These are phyloP conservation scores for Eulemur rubriventer DNA, from an alignment of 2,797 vertebrate genomes.

Conservation along the genomic window DNA sequence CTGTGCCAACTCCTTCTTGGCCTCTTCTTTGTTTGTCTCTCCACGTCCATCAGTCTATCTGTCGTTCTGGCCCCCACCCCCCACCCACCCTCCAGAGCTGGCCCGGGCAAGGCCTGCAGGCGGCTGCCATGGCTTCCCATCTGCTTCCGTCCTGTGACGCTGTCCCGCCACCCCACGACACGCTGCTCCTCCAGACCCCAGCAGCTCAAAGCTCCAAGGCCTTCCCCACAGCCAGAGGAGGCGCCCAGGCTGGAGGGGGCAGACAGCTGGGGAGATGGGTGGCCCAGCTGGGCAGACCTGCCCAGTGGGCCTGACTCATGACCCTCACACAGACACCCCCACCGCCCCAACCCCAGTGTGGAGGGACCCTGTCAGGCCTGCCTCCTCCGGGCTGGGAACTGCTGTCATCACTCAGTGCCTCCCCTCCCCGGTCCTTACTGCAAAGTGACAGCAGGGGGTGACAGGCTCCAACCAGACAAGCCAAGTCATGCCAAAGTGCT, in stretches of 20 bases:
- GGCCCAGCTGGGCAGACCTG: not conserved
- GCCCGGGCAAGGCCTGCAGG: constrained; percentile 14
- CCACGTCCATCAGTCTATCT: constrained; percentile 24
- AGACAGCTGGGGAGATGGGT: not conserved
- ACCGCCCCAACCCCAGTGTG: not conserved
- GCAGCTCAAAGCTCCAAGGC: constrained; percentile 13
- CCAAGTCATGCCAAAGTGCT: not conserved
- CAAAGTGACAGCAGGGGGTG: not conserved
- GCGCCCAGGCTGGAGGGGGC: not conserved
- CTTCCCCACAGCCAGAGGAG: not conserved
- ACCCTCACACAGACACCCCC: not conserved
- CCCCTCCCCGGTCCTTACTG: not conserved
- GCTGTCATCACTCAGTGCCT: not conserved
- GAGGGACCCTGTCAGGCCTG: not conserved
- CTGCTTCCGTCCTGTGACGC: not conserved
- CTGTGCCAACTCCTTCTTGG: constrained; percentile 52
- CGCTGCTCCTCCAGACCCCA: not conserved
- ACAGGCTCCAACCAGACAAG: not conserved
- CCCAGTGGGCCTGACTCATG: not conserved
- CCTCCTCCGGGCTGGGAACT: not conserved
- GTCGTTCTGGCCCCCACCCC: constrained; percentile 13
- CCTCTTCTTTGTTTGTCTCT: constrained; percentile 33
- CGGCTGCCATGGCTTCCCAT: constrained; percentile 42
- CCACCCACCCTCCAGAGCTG: not conserved
- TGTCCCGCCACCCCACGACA: not conserved